These are phyloP conservation scores for Aproaerema taeniolella DNA, from an alignment of 2,888 invertebrate genomes.

Conservation along the genomic window DNA sequence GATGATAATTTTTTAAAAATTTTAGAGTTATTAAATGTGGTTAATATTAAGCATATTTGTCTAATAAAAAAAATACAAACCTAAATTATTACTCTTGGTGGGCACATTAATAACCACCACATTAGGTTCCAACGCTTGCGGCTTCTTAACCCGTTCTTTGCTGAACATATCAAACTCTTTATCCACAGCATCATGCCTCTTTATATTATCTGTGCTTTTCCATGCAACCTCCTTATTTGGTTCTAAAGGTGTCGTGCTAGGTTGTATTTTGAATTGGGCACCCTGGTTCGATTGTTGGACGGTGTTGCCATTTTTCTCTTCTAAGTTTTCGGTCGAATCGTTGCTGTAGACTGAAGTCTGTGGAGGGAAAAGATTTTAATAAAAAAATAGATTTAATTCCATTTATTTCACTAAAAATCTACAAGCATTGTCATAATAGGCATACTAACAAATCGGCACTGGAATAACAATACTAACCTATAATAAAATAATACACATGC, in stretches of 20 bases:
- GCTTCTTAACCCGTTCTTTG: conserved; percentile 51
- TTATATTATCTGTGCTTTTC: conserved; percentile 49
- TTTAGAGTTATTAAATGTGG: too few species aligned
- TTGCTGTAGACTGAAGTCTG: conserved; percentile 60
- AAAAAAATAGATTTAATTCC: too few species aligned
- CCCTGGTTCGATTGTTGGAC: conserved; percentile 18
- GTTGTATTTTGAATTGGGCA: conserved; percentile 30
- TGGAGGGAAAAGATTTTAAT: conserved; percentile 8
- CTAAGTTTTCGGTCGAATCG: conserved; percentile 49
- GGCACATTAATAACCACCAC: conserved; percentile 25
- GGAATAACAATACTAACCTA: too few species aligned
- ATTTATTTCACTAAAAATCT: too few species aligned
- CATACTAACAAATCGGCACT: too few species aligned
- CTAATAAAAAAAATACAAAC: too few species aligned
- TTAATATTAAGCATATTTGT: too few species aligned
- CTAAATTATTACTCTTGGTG: conserved; percentile 5
- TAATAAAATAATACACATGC: too few species aligned
- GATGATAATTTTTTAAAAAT: too few species aligned
- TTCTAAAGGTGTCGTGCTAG: conserved; percentile 57
- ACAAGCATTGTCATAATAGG: too few species aligned
- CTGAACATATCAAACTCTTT: conserved; percentile 69
- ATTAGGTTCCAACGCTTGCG: conserved; percentile 46
- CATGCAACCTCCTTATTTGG: conserved; percentile 45
- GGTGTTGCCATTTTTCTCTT: conserved; percentile 31
- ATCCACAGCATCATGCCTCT: conserved; percentile 42